phyloP scores from a whole-genome alignment of 2,888 invertebrate genomes.

The Eristalinus aeneus region DNA sequence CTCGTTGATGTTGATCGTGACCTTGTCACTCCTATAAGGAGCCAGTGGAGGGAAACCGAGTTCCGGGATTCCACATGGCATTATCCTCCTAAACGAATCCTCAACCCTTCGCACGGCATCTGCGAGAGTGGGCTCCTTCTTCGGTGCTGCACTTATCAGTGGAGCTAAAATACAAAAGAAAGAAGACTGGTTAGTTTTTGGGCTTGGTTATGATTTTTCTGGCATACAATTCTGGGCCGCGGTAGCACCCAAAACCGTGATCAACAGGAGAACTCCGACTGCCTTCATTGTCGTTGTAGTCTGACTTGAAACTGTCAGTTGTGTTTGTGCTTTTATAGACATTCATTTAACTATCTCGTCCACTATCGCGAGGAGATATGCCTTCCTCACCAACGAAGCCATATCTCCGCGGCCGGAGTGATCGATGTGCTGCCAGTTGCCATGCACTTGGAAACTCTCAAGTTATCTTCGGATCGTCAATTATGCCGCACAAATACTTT shows the following conservation, averaged over 20 bases:
- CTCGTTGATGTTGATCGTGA: constrained; percentile 6
- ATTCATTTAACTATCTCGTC: not conserved
- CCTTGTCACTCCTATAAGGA: constrained; percentile 58
- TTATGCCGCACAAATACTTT: not conserved
- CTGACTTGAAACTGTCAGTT: not conserved
- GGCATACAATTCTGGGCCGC: not conserved
- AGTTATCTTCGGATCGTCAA: not conserved
- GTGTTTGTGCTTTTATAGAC: constrained; percentile 11
- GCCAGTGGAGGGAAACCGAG: constrained; percentile 73
- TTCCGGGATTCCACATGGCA: constrained; percentile 74
- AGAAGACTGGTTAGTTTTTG: not conserved
- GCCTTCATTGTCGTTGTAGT: constrained; percentile 14
- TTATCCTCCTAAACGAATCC: constrained; percentile 71
- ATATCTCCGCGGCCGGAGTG: not conserved
- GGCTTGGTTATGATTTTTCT: no score
- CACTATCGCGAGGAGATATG: constrained; percentile 1
- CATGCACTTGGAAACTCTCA: not conserved
- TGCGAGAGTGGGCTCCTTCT: constrained; percentile 7
- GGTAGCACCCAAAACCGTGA: constrained; percentile 4
- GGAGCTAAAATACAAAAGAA: not conserved
- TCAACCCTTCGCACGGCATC: constrained; percentile 41
- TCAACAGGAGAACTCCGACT: not conserved
- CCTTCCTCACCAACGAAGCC: not conserved
- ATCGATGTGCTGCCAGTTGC: not conserved
- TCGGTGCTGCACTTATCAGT: not conserved